Conservation (phyloP, 1,140 invertebrate species). For the Trichonephila inaurata region DNA sequence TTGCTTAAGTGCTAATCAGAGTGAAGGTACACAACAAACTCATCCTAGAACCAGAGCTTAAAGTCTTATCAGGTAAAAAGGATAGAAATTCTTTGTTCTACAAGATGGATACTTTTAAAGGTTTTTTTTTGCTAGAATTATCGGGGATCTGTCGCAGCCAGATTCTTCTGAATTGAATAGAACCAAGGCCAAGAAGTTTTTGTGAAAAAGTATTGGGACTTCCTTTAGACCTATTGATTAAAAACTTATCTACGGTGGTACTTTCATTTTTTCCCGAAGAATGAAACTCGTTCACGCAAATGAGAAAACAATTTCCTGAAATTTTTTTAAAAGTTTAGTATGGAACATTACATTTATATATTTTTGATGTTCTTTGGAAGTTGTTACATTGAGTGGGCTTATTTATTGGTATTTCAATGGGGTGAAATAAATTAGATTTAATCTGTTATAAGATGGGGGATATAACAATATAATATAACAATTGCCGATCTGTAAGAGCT, state of each 20-base stretch:
- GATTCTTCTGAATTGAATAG: not conserved
- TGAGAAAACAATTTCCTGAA: not conserved
- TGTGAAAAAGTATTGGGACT: not conserved
- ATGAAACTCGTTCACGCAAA: not conserved
- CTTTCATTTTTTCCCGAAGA: not conserved
- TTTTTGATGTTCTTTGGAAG: no score
- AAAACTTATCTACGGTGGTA: not conserved
- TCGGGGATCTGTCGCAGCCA: not conserved
- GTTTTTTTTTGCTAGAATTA: not conserved
- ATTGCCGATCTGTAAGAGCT: no score
- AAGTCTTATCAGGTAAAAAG: not conserved
- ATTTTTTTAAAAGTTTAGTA: not conserved
- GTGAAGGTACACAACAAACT: not conserved
- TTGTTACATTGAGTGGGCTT: no score
- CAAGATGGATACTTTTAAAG: not conserved
- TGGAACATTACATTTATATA: not conserved
- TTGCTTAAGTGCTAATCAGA: slow-evolving; percentile 11
- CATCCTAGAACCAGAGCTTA: not conserved
- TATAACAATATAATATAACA: no score
- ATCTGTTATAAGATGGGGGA: no score
- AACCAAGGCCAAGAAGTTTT: not conserved
- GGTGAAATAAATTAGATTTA: no score
- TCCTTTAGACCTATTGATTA: not conserved
- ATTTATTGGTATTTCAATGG: no score
- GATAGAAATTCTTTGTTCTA: slow-evolving; percentile 2